phyloP scores from a whole-genome alignment of 2,797 vertebrate genomes.

The Macropus fuliginosus region DNA sequence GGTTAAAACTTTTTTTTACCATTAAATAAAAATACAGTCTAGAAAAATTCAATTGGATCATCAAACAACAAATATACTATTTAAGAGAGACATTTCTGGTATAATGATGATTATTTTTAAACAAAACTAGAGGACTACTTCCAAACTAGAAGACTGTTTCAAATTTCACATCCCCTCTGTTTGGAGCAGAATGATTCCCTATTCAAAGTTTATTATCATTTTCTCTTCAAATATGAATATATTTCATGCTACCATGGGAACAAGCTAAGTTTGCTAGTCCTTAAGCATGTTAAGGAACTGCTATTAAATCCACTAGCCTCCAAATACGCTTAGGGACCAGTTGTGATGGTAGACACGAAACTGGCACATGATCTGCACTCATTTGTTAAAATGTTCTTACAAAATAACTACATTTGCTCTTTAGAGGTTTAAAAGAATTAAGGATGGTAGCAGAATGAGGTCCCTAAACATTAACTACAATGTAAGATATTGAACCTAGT shows the following conservation, averaged over 20 bases:
- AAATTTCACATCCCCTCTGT: constrained; percentile 24
- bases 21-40: constrained; percentile 40
- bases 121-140: constrained; percentile 25
- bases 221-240: constrained; percentile 50
- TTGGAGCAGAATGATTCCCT: constrained; percentile 28
- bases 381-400: constrained; percentile 39
- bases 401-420: constrained; percentile 18
- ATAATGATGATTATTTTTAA: not conserved
- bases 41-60: not conserved
- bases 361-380: not conserved
- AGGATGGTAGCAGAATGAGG: not conserved
- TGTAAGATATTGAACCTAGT: constrained; percentile 45
- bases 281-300: constrained; percentile 41
- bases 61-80: not conserved
- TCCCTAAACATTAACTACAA: constrained; percentile 19
- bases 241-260: constrained; percentile 36
- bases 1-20: constrained; percentile 21
- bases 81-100: not conserved
- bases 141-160: constrained; percentile 50
- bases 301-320: constrained; percentile 9
- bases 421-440: constrained; percentile 50
- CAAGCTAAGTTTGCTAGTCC: constrained; percentile 41
- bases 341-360: not conserved
- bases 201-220: constrained; percentile 42
- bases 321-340: constrained; percentile 24